These are phyloP conservation scores for Hyles lineata DNA, from an alignment of 2,888 invertebrate species.

Conservation along the genomic window DNA sequence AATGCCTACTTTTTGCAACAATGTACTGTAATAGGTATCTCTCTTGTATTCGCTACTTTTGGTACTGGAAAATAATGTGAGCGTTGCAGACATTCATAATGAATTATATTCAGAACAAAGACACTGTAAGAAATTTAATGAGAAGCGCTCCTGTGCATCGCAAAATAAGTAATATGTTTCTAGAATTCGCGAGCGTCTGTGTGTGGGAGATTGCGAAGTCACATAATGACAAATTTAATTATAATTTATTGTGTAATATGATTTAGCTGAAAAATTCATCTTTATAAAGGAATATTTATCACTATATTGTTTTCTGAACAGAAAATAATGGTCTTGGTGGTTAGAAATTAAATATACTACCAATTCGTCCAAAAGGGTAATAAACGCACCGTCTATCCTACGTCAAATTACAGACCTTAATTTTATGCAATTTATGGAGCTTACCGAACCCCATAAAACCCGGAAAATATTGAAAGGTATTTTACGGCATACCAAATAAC, in stretches of 20 bases:
- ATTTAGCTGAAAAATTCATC: too few species aligned
- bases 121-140: constrained; percentile 8
- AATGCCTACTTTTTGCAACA: constrained; percentile 27
- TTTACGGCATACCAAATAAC: neutral
- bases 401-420: too few species aligned
- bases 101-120: constrained; percentile 15
- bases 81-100: constrained; percentile 13
- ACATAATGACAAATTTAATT: neutral
- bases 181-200: neutral
- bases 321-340: too few species aligned
- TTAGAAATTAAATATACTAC: too few species aligned
- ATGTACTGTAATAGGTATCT: constrained; percentile 1
- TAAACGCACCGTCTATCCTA: too few species aligned
- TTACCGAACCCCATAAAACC: too few species aligned
- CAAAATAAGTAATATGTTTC: neutral
- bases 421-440: too few species aligned
- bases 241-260: neutral
- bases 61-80: constrained; percentile 15
- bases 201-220: neutral
- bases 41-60: constrained; percentile 6
- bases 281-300: too few species aligned
- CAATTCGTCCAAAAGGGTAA: too few species aligned
- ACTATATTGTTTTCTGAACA: too few species aligned
- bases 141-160: neutral
- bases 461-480: too few species aligned